Base-by-base conservation (phyloP, 2,888 invertebrate species). In the Hirtodrosophila duncani region DNA sequence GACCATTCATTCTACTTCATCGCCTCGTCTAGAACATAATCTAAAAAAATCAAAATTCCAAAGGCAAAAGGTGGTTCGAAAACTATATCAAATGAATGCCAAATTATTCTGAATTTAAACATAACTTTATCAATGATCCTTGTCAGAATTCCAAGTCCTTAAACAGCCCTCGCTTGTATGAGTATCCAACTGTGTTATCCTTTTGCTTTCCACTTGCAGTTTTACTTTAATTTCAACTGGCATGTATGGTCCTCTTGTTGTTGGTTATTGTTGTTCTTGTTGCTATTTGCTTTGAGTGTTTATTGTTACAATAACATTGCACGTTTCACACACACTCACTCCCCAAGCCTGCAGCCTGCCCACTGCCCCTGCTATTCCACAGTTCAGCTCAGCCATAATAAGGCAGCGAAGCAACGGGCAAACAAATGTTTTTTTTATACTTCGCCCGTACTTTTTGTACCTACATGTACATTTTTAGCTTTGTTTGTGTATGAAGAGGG, bases 161-260 rank as follows among this genome's bases (percentile, higher is more conserved):
- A n/a, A n/a, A n/a, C n/a, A n/a, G n/a, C n/a, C n/a, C n/a, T n/a
- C n/a, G n/a, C n/a, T n/a, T n/a, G n/a, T n/a, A n/a, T n/a, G n/a
- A n/a, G n/a, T n/a, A n/a, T n/a, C n/a, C n/a, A n/a, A n/a, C n/a
- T n/a, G n/a, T n/a, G n/a, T n/a, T n/a, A n/a, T n/a, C n/a, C n/a
- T n/a, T n/a, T n/a, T n/a, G n/a, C n/a, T n/a, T n/a, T 13, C 14
- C 31, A 37, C 14, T 8, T 53, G 37, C 34, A 34, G 30, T 45
- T 68, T 38, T 46, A 39, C 49, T 78, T 68, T 56, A 58, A 72
- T 58, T 78, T 68, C 51, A 78, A 68, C 74, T 68, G 46, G 49
- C 44, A 26, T 37, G 18, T 39, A 38, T 52, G 59, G n/a, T n/a
- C 13, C 21, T 45, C 48, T 52, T 49, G 38, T 49, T 42, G 4